These are phyloP conservation scores for Nanger granti DNA, from an alignment of 2,113 vertebrate species.

Conservation along the genomic window DNA sequence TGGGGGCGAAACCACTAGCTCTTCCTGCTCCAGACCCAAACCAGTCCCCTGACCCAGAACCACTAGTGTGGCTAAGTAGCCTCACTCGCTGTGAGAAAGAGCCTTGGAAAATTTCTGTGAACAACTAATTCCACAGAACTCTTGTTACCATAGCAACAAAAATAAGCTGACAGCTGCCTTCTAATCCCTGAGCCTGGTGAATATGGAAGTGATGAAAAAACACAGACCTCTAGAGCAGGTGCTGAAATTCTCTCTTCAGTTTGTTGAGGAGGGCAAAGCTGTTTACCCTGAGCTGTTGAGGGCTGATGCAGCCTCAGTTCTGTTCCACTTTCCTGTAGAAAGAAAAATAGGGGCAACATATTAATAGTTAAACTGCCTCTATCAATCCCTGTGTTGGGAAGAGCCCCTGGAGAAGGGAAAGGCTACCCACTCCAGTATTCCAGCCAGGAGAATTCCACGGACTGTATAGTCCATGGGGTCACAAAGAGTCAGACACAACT, in stretches of 20 bases:
- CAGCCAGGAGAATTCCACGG: background rate
- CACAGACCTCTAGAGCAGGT: conserved; percentile 12
- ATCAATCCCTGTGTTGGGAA: background rate
- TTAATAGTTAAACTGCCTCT: background rate
- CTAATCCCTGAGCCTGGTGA: conserved; percentile 39
- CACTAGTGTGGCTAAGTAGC: background rate
- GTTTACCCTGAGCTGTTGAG: background rate
- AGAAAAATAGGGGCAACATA: background rate
- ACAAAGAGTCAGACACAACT: background rate
- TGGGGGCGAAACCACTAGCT: background rate
- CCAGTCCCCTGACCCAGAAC: background rate
- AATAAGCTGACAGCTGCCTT: conserved; percentile 35
- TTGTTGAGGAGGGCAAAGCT: background rate
- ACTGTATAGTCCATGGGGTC: background rate
- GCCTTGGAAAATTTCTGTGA: conserved; percentile 35
- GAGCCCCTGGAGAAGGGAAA: background rate
- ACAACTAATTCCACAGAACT: background rate
- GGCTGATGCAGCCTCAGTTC: background rate
- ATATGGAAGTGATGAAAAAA: background rate
- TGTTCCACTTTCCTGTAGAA: background rate
- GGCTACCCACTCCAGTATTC: background rate
- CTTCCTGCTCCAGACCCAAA: background rate
- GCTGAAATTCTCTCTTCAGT: background rate
- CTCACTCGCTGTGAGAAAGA: background rate
- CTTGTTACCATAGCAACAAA: conserved; percentile 41